These are phyloP conservation scores for Lepisosteus osseus DNA, from an alignment of 2,113 vertebrate species.

Conservation along the genomic window DNA sequence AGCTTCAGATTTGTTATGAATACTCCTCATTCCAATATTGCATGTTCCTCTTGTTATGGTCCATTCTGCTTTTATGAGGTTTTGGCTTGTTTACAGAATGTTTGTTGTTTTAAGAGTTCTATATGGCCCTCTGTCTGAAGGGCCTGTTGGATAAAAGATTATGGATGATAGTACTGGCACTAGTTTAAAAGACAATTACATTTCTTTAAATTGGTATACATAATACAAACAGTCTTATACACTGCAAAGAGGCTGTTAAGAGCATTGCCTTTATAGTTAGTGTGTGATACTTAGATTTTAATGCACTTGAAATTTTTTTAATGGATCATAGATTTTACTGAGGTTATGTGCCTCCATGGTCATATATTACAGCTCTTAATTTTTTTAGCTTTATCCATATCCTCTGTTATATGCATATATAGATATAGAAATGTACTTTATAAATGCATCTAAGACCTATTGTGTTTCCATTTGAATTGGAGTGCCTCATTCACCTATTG, in stretches of 20 bases:
- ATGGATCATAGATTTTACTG: slow-evolving; percentile 57
- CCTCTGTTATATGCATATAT: slow-evolving; percentile 18
- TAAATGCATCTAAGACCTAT: slow-evolving; percentile 30
- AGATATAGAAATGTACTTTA: slow-evolving; percentile 51
- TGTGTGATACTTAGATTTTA: slow-evolving; percentile 27
- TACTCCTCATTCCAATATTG: too few relatives aligned
- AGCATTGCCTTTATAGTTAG: slow-evolving; percentile 54
- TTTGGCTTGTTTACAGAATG: too few relatives aligned
- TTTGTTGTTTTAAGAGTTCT: too few relatives aligned
- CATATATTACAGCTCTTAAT: slow-evolving; percentile 73
- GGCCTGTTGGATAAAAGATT: slow-evolving; percentile 17
- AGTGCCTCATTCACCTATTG: too few relatives aligned
- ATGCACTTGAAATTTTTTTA: too few relatives aligned
- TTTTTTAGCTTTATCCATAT: slow-evolving; percentile 63
- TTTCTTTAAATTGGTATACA: too few relatives aligned
- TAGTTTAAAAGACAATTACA: too few relatives aligned
- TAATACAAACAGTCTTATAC: not conserved
- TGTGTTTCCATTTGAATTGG: too few relatives aligned
- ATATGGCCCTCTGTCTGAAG: too few relatives aligned
- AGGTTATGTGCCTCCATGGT: slow-evolving; percentile 63
- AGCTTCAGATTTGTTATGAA: too few relatives aligned
- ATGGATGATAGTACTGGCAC: slow-evolving; percentile 8
- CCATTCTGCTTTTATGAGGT: too few relatives aligned
- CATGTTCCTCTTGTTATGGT: too few relatives aligned
- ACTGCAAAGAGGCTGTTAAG: not conserved